A percentile compares a stretch with the other conserved stretches of the same genome.
Conservation (phyloP, 2,888 invertebrate species). For the Drosophila prolongata region DNA sequence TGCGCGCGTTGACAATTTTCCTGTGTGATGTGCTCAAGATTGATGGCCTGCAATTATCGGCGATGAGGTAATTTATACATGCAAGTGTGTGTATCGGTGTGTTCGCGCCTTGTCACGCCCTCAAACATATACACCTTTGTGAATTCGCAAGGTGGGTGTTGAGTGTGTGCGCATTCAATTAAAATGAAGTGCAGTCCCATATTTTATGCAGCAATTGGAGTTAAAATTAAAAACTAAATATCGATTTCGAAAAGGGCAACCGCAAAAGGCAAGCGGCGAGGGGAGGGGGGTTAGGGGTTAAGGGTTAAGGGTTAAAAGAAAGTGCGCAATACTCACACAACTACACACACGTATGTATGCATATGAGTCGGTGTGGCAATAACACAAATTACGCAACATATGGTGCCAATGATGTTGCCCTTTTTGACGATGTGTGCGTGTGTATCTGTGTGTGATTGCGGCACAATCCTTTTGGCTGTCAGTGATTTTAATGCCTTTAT, state of each 20-base stretch:
- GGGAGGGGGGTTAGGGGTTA: not conserved
- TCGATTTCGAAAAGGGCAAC: constrained; percentile 59
- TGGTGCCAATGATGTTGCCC: constrained; percentile 84
- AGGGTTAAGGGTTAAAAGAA: constrained; percentile 45
- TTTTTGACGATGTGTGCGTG: constrained; percentile 62
- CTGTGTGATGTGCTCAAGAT: constrained; percentile 76
- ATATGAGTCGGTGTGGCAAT: constrained; percentile 80
- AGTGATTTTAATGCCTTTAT: constrained; percentile 83
- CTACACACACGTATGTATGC: constrained; percentile 15
- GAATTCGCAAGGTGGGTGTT: not conserved
- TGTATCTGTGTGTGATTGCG: constrained; percentile 48
- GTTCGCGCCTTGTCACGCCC: constrained; percentile 41
- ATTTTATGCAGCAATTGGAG: constrained; percentile 73
- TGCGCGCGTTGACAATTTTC: constrained; percentile 75
- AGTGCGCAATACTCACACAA: constrained; percentile 20
- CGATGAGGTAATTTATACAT: constrained; percentile 74
- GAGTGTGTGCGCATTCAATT: constrained; percentile 64
- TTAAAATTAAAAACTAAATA: constrained; percentile 79
- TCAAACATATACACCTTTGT: constrained; percentile 1
- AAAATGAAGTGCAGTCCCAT: constrained; percentile 75
- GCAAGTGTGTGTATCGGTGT: constrained; percentile 48
- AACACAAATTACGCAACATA: constrained; percentile 85
- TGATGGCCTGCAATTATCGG: constrained; percentile 78
- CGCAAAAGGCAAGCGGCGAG: constrained; percentile 5
- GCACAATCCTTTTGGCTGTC: constrained; percentile 78